Evolutionary conservation across 2,888 invertebrate genomes (phyloP).

Genomic region (Pterobdella sp.): DNA sequence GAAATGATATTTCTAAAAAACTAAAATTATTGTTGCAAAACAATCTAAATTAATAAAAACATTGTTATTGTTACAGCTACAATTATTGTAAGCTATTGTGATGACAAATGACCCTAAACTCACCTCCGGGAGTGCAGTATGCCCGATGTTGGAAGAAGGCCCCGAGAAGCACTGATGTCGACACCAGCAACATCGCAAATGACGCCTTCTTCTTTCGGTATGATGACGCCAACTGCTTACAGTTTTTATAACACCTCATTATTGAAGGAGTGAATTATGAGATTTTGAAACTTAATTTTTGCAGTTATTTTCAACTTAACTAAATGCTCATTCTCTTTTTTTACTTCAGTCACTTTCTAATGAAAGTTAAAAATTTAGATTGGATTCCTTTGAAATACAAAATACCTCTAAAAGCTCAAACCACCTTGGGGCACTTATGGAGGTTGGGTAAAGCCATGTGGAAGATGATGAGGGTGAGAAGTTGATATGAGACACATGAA

Average conservation of each 20-base stretch:
- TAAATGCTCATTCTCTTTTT: too few relatives aligned
- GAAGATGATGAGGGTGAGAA: slow-evolving; percentile 62
- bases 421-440: slow-evolving; percentile 1
- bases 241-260: too few relatives aligned
- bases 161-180: slow-evolving; percentile 71
- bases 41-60: too few relatives aligned
- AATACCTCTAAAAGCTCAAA: not conserved
- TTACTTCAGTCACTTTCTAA: too few relatives aligned
- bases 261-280: not conserved
- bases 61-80: too few relatives aligned
- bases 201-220: slow-evolving; percentile 42
- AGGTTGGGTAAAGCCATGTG: slow-evolving; percentile 36
- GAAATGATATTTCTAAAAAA: too few relatives aligned
- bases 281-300: too few relatives aligned
- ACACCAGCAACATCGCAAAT: slow-evolving; percentile 63
- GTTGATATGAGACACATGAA: slow-evolving; percentile 78
- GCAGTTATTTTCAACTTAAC: too few relatives aligned
- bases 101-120: slow-evolving; percentile 44
- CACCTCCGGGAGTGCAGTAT: slow-evolving; percentile 80
- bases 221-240: slow-evolving; percentile 31
- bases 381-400: not conserved
- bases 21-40: too few relatives aligned
- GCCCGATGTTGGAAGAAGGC: slow-evolving; percentile 83
- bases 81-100: too few relatives aligned
- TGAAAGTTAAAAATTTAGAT: not conserved